A percentile compares a stretch with the other conserved stretches of the same genome.
Conservation (phyloP, 1,140 invertebrate species). For the Drosophila novamexicana region DNA sequence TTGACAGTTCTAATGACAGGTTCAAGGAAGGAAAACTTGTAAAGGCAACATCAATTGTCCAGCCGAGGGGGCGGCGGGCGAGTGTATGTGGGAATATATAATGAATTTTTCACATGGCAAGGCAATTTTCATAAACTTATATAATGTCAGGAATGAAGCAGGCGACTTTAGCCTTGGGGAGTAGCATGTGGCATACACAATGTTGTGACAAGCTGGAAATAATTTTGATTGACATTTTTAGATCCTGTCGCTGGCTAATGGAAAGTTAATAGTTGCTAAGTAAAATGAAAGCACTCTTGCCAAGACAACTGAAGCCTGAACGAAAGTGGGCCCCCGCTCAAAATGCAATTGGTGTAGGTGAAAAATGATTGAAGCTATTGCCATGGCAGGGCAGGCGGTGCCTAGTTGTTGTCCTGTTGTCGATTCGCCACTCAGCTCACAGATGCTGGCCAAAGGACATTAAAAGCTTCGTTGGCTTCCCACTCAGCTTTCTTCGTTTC, state of each 20-base stretch:
- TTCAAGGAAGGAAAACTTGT: background rate
- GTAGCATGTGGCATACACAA: conserved; percentile 19
- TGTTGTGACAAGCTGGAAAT: conserved; percentile 57
- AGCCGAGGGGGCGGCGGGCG: background rate
- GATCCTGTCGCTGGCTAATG: conserved; percentile 42
- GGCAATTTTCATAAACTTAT: conserved; percentile 45
- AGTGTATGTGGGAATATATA: conserved; percentile 5
- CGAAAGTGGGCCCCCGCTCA: background rate
- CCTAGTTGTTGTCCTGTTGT: background rate
- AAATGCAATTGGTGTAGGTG: conserved; percentile 27
- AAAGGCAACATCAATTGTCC: conserved; percentile 30
- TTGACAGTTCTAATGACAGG: conserved; percentile 59
- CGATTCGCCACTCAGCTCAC: background rate
- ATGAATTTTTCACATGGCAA: conserved; percentile 47
- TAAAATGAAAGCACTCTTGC: conserved; percentile 14
- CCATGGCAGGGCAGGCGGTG: background rate
- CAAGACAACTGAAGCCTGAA: conserved; percentile 14
- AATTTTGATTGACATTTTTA: conserved; percentile 54
- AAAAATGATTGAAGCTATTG: conserved; percentile 32
- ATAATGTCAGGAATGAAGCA: conserved; percentile 7
- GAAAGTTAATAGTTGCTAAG: conserved; percentile 57
- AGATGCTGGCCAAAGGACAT: conserved; percentile 33
- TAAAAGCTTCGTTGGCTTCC: conserved; percentile 24
- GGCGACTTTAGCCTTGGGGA: no score
- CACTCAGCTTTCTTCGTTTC: conserved; percentile 19